Base-by-base conservation (phyloP, 2,888 invertebrate genomes). In the Ceratothoa steindachneri region DNA sequence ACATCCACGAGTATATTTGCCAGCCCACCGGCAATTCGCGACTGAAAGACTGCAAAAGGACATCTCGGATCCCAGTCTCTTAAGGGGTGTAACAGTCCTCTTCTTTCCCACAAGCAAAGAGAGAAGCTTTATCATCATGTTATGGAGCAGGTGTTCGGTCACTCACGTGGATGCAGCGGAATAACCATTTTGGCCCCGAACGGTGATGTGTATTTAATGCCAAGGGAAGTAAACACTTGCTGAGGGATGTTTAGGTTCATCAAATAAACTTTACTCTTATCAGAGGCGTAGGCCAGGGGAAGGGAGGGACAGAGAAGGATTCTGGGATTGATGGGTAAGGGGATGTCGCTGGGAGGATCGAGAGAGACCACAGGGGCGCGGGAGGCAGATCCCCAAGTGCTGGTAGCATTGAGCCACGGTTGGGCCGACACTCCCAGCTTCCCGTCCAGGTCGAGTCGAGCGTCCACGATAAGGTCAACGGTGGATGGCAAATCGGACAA, bases 171-270 rank as follows among this genome's bases (percentile, higher is more conserved):
- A 67, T 90, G 89, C 81, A 92, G 86, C 66, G 92, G 90, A 85
- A 92, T 90, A 81, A 91, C 90, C 85, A 91, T 91, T 85, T 92
- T 92, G 72, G 91, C 89, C 71, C 91, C 91, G 82, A 94, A 95
- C 5, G 95, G 95, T 80, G 93, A 91, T 82, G 89, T 89, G 86
- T 94, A 95, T 80, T 87, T 87, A 78, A 95, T 90, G 72, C 90
- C 90, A 81, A 90, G 89, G 82, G 90, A 90, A 70, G 87, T 86
- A 86, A 91, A 93, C 82, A 93, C 88, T 83, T 89, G 88, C 81
- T 88, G 86, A 30, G 95, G 94, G 82, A 94, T 88, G 81, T 91
- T 92, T 82, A 94, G 87, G 86, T 94, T 92, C 84, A 92, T 93
- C 80, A 95, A 88, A 86, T 93, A 93, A 81, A 93, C 86, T 84